Evolutionary conservation across 1,140 invertebrate genomes (phyloP).

Genomic region (Drosophila bocqueti): DNA sequence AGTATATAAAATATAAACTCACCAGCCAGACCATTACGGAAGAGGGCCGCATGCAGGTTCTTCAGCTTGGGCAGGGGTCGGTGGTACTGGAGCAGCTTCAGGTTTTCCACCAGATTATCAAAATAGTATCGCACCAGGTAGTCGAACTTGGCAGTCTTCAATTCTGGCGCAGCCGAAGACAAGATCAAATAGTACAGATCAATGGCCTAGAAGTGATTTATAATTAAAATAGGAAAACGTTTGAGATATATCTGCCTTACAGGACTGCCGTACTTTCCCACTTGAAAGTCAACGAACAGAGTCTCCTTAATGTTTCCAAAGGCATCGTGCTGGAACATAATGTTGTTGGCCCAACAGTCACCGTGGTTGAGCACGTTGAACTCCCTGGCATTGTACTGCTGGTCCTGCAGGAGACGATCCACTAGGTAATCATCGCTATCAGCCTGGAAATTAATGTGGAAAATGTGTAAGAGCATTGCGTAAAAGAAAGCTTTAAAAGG

Average conservation of each 20-base stretch:
- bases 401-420: conserved; percentile 73
- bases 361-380: conserved; percentile 89
- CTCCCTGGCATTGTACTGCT: conserved; percentile 82
- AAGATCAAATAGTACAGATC: conserved; percentile 80
- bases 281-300: conserved; percentile 79
- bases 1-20: background rate
- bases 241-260: background rate
- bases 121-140: conserved; percentile 77
- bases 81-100: conserved; percentile 76
- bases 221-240: background rate
- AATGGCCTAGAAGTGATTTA: conserved; percentile 42
- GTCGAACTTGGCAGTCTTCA: conserved; percentile 71
- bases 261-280: conserved; percentile 79
- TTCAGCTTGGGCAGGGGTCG: conserved; percentile 76
- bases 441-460: conserved; percentile 25
- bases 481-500: background rate
- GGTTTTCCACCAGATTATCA: conserved; percentile 72
- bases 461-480: background rate
- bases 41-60: conserved; percentile 64
- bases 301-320: conserved; percentile 84
- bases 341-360: conserved; percentile 89
- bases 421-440: conserved; percentile 77
- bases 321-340: conserved; percentile 86
- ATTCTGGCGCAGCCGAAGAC: conserved; percentile 71
- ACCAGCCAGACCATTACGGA: conserved; percentile 76